Percentiles rank a stretch among this genome's conserved stretches.
Conservation (phyloP, 2,797 vertebrate genomes). For the Pipistrellus pipistrellus region DNA sequence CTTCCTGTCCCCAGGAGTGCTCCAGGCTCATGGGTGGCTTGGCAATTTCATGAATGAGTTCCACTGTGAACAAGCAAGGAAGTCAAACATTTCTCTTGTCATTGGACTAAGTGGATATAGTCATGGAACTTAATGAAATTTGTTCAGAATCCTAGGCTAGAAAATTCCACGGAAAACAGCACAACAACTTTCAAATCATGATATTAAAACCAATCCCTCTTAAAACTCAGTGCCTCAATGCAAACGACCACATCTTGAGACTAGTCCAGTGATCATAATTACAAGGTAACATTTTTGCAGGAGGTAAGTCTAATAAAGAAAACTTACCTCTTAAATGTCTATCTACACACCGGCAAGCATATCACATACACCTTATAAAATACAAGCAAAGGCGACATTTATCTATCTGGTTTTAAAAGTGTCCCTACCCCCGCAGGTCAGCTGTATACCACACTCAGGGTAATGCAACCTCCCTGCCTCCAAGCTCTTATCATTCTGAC, state of each 20-base stretch:
- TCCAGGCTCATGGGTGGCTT: not conserved
- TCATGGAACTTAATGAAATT: not conserved
- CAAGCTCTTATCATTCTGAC: not conserved
- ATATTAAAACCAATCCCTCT: not conserved
- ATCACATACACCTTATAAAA: not conserved
- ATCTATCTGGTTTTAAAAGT: not conserved
- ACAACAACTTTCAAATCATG: not conserved
- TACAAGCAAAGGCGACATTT: too few species aligned
- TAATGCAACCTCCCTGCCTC: not conserved
- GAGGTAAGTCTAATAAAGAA: not conserved
- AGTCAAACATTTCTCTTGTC: not conserved
- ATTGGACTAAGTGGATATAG: not conserved
- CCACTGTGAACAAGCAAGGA: not conserved
- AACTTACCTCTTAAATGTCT: not conserved
- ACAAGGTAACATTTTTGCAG: not conserved
- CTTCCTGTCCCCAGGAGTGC: not conserved
- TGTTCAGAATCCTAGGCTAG: not conserved
- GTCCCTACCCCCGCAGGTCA: accelerated
- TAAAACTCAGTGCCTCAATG: not conserved
- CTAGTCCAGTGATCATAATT: not conserved
- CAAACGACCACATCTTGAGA: not conserved
- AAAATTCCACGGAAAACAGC: not conserved
- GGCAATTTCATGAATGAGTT: not conserved
- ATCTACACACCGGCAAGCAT: not conserved
- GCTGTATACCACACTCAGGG: accelerated